Conservation (phyloP, 2,797 vertebrate species). For the Poliocrania exsul region DNA sequence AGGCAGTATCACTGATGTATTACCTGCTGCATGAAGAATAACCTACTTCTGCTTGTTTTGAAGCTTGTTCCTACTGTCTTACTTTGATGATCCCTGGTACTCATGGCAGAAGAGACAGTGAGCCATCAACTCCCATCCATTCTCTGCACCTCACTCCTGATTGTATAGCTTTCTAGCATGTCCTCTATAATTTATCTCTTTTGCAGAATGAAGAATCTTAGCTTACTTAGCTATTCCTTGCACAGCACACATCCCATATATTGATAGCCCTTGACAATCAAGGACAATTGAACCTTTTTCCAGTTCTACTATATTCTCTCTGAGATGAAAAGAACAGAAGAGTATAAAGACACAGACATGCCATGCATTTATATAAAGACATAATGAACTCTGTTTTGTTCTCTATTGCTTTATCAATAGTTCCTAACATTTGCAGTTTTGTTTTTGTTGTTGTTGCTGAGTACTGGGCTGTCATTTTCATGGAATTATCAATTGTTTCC, state of each 20-base stretch:
- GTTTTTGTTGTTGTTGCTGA: neutral
- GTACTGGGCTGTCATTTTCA: neutral
- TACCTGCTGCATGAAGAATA: slow-evolving; percentile 4
- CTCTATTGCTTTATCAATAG: slow-evolving; percentile 33
- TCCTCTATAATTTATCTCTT: slow-evolving; percentile 27
- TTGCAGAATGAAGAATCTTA: slow-evolving; percentile 13
- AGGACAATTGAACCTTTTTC: slow-evolving; percentile 65
- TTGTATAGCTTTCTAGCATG: slow-evolving; percentile 29
- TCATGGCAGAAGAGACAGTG: slow-evolving; percentile 20
- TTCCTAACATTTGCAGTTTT: neutral
- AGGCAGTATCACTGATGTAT: neutral
- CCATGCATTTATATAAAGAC: slow-evolving; percentile 59
- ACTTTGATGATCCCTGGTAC: neutral
- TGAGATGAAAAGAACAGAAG: slow-evolving; percentile 58
- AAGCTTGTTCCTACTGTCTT: neutral
- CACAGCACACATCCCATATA: slow-evolving; percentile 26
- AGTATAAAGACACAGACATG: slow-evolving; percentile 9
- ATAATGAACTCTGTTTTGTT: slow-evolving; percentile 32
- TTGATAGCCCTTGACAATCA: slow-evolving; percentile 66
- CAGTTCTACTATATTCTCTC: slow-evolving; percentile 44
- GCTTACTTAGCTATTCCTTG: slow-evolving; percentile 54
- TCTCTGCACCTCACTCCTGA: slow-evolving; percentile 20
- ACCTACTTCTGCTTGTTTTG: neutral
- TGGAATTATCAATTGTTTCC: neutral
- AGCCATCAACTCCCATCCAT: slow-evolving; percentile 24